A percentile compares a stretch with the other conserved stretches of the same genome.
Evolutionary conservation across 2,113 vertebrate genomes (phyloP).

Genomic region (Misgurnus anguillicaudatus): DNA sequence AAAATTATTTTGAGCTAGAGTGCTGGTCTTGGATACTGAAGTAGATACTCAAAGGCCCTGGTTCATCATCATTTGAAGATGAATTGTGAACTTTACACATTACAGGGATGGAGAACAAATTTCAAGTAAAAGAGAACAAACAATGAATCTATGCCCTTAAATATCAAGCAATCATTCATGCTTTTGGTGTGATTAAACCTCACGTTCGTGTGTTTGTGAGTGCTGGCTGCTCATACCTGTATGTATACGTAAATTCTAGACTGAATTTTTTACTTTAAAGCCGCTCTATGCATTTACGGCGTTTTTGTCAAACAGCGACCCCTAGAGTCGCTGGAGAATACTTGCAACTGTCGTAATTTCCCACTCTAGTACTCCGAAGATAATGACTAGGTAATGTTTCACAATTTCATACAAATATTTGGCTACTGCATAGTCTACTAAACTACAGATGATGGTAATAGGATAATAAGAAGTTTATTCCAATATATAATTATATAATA

Average conservation of each 20-base stretch:
- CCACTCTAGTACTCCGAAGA: too few relatives aligned
- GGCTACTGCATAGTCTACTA: too few relatives aligned
- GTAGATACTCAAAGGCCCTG: neutral
- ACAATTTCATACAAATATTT: too few relatives aligned
- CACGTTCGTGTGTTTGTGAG: neutral
- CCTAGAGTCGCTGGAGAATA: too few relatives aligned
- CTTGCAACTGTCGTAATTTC: too few relatives aligned
- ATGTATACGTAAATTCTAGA: neutral
- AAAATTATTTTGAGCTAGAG: neutral
- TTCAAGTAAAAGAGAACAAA: conserved; percentile 2
- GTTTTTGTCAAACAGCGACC: too few relatives aligned
- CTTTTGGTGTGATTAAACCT: neutral
- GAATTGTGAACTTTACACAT: neutral
- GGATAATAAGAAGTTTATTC: too few relatives aligned
- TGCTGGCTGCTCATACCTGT: neutral
- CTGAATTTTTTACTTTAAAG: neutral
- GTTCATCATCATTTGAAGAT: neutral
- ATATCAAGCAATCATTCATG: neutral
- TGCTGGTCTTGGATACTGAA: neutral
- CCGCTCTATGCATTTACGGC: too few relatives aligned
- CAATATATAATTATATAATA: too few relatives aligned
- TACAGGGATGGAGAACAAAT: neutral
- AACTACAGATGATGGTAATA: too few relatives aligned
- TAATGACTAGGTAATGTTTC: too few relatives aligned
- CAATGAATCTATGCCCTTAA: neutral